phyloP scores from a whole-genome alignment of 30 jellyfish, hydroid and myxozoan species.

The Hydra vulgaris region DNA sequence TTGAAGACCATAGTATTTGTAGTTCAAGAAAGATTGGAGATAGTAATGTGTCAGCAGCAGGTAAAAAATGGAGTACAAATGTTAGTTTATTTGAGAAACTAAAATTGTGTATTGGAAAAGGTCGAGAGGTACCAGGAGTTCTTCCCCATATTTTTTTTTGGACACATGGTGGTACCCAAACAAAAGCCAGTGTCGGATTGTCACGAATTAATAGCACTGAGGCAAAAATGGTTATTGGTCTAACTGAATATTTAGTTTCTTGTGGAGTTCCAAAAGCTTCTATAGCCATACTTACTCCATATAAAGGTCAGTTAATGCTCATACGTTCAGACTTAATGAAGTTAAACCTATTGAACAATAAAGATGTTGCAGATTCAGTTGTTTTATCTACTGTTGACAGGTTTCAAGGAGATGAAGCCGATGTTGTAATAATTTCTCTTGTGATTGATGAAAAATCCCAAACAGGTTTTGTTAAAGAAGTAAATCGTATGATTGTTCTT shows the following conservation, averaged over 20 bases:
- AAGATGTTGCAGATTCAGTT: not conserved
- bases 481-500: conserved; percentile 15
- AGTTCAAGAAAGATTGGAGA: conserved; percentile 10
- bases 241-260: conserved; percentile 4
- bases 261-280: conserved; percentile 26
- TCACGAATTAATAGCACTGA: conserved; percentile 14
- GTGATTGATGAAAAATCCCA: conserved; percentile 16
- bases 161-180: conserved; percentile 12
- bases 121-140: conserved; percentile 24
- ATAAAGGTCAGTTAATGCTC: conserved; percentile 19
- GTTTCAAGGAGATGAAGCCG: conserved; percentile 33
- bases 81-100: not conserved
- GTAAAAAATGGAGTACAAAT: not conserved
- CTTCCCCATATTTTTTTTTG: conserved; percentile 17
- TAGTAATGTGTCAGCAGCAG: not conserved
- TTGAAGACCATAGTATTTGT: conserved; percentile 14
- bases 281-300: conserved; percentile 20
- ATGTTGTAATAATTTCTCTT: conserved; percentile 17
- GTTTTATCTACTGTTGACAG: conserved; percentile 21
- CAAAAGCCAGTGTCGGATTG: conserved; percentile 20
- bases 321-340: conserved; percentile 2
- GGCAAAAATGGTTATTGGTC: conserved; percentile 9
- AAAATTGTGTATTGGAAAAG: conserved; percentile 1
- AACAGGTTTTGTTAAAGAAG: conserved; percentile 11
- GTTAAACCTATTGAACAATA: not conserved